Evolutionary conservation across 1,140 invertebrate species (phyloP), one percentile per base, ranked within the genome.

Genomic region (Listronotus oregonensis): DNA sequence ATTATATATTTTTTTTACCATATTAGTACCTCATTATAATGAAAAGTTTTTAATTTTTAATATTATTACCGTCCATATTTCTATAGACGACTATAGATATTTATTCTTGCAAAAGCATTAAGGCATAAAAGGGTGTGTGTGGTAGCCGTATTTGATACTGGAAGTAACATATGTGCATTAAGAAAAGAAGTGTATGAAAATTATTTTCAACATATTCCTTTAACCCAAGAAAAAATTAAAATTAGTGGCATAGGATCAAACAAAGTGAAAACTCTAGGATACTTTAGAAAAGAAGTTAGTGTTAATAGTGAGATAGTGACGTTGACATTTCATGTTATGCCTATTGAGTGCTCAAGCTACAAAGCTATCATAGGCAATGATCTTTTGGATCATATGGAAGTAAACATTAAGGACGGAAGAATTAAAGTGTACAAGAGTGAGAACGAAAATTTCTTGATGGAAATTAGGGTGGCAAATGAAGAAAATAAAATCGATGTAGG

Each of bases 221-320:
- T 67, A 15, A 37, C 9, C 6, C 12, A 32, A 12, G n/a, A 46
- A 6, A 34, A 14, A 14, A 31, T 61, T 12, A 21, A 6, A 6
- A 44, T 61, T 44, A 12, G 27, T 17, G 65, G 65, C 9, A 46
- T 61, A 10, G 65, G 65, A 51, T 1, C 49, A 34, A 46, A 46
- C n/a, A 52, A 44, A 12, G 39, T 61, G 0, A 15, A 56, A 57
- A 62, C 59, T 6, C 10, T 47, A 27, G 66, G 58, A 27, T 47
- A 6, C 49, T 63, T 67, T 47, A 27, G 34, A 8, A 62, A 56
- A 50, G n/a, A 27, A 3, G 37, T 67, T n/a, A 8, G 17, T 11
- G n/a, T 62, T 10, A 67, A 67, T 57, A 42, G 55, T 31, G 65
- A 63, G 44, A 44, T 50, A 9, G 21, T 67, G 14, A 9, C 12